A percentile compares a stretch with the other conserved stretches of the same genome.
These are phyloP conservation scores for Dynastes grantii DNA, from an alignment of 2,888 invertebrate genomes.

Conservation along the genomic window DNA sequence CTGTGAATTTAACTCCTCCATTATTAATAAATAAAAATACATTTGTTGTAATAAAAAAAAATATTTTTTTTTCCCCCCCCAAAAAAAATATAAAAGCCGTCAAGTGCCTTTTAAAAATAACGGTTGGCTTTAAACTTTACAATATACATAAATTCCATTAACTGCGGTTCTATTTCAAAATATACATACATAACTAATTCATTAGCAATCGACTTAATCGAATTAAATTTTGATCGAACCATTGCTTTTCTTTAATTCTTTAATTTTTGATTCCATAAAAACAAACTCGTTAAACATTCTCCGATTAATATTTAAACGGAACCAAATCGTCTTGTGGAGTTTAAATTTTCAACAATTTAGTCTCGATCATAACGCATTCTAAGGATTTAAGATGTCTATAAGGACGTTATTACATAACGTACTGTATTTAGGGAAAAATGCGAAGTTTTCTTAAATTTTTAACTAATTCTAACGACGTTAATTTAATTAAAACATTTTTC, in stretches of 20 bases:
- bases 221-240: constrained; percentile 17
- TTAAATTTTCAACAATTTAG: background rate
- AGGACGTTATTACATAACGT: background rate
- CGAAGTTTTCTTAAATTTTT: background rate
- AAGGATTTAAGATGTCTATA: background rate
- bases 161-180: constrained; percentile 11
- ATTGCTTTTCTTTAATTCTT: no score
- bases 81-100: background rate
- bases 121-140: background rate
- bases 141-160: constrained; percentile 8
- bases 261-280: no score
- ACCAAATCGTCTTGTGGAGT: background rate
- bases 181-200: constrained; percentile 35
- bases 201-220: constrained; percentile 27
- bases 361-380: background rate
- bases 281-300: constrained; percentile 10
- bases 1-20: no score
- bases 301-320: background rate
- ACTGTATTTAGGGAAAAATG: background rate
- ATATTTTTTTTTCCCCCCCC: background rate
- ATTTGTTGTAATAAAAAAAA: no score
- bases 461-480: background rate
- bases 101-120: background rate
- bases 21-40: no score
- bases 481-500: no score